phyloP scores from a whole-genome alignment of 2,113 vertebrate genomes.

The Aptenodytes patagonicus region DNA sequence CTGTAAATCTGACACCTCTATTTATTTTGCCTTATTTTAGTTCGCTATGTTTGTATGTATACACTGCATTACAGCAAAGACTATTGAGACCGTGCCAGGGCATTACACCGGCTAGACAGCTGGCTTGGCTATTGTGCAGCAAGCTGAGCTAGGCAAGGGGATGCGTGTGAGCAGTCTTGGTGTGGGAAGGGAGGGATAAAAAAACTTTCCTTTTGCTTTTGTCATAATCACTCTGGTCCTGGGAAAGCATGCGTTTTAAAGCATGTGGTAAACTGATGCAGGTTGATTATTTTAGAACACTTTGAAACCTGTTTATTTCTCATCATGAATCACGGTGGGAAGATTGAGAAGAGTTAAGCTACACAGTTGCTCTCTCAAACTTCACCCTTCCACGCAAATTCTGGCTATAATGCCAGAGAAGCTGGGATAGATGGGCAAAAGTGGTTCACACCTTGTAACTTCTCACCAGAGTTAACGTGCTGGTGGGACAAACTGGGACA shows the following conservation, averaged over 20 bases:
- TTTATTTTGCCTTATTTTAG: constrained; percentile 92
- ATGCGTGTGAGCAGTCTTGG: background rate
- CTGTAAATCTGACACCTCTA: constrained; percentile 88
- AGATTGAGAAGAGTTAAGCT: background rate
- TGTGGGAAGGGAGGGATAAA: background rate
- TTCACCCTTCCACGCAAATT: background rate
- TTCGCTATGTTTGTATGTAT: constrained; percentile 87
- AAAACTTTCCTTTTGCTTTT: background rate
- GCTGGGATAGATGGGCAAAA: background rate
- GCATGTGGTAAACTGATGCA: background rate
- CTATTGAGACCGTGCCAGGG: constrained; percentile 70
- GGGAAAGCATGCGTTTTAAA: background rate
- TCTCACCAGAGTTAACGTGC: background rate
- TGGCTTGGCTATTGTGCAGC: background rate
- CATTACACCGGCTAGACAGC: constrained; percentile 36
- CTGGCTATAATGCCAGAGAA: background rate
- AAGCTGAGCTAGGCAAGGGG: background rate
- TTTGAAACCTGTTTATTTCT: background rate
- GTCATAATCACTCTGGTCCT: background rate
- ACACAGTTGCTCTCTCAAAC: background rate
- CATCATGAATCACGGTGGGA: background rate
- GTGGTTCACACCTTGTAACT: background rate
- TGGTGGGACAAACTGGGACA: background rate
- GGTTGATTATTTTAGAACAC: background rate
- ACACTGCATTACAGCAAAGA: constrained; percentile 77